These are phyloP conservation scores for Chymomyza costata DNA, from an alignment of 1,140 invertebrate species.

Conservation along the genomic window DNA sequence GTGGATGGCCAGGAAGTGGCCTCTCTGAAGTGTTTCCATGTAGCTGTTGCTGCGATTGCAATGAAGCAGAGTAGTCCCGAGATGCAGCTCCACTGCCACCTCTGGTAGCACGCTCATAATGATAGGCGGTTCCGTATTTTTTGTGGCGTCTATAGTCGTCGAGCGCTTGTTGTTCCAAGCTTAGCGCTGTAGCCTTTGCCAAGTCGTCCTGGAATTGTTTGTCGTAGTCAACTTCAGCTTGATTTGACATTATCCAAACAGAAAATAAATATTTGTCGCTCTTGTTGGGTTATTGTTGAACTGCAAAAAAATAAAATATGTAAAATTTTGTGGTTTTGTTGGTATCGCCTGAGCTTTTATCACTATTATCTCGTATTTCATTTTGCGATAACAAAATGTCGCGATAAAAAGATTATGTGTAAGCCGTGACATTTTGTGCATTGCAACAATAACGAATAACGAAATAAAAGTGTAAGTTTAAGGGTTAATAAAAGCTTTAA, in stretches of 20 bases:
- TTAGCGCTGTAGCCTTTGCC: constrained; percentile 88
- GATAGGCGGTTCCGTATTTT: constrained; percentile 52
- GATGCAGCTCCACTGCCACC: neutral
- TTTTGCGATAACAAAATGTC: constrained; percentile 40
- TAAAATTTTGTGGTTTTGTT: constrained; percentile 33
- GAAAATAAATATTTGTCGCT: constrained; percentile 4
- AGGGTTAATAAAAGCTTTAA: no score
- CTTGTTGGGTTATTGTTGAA: no score
- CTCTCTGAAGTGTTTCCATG: constrained; percentile 4
- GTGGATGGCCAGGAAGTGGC: constrained; percentile 65
- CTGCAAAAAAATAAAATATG: constrained; percentile 32
- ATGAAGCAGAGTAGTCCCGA: constrained; percentile 36
- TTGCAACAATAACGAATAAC: no score
- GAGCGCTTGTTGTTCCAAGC: constrained; percentile 87
- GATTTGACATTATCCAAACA: constrained; percentile 57
- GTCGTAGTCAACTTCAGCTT: constrained; percentile 81
- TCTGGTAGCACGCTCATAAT: constrained; percentile 8
- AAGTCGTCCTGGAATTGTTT: constrained; percentile 89
- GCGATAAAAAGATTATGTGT: constrained; percentile 41
- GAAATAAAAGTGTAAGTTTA: no score
- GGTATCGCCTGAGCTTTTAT: neutral
- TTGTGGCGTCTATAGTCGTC: constrained; percentile 83
- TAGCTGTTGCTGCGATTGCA: constrained; percentile 24
- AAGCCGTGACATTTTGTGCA: no score
- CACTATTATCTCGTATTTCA: constrained; percentile 14